Conservation (phyloP, 2,113 vertebrate genomes). For the Urocitellus parryii region DNA sequence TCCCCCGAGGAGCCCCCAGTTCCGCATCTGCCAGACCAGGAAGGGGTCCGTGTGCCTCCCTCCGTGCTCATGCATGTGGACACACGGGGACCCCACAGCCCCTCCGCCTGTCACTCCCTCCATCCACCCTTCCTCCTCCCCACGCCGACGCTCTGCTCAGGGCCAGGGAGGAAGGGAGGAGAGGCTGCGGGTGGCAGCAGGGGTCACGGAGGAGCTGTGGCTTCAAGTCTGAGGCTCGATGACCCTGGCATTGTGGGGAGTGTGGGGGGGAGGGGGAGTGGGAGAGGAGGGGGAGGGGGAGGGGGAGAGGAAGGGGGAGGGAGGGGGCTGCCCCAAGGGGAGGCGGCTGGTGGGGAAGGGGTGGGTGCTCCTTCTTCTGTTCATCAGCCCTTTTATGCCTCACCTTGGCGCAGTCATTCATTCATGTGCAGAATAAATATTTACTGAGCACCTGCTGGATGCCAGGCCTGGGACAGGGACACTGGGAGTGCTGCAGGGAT, state of each 20-base stretch:
- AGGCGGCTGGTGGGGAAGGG: neutral
- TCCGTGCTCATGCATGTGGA: accelerated
- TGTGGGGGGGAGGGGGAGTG: too few relatives aligned
- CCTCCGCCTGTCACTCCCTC: neutral
- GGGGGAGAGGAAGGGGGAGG: neutral
- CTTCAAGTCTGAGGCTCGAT: neutral
- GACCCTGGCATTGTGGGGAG: neutral
- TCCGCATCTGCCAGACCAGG: neutral
- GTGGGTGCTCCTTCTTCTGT: neutral
- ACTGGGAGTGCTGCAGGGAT: neutral
- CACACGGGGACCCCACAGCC: neutral
- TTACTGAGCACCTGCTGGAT: neutral
- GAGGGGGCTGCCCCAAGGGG: neutral
- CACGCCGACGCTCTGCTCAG: neutral
- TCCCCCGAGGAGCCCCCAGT: neutral
- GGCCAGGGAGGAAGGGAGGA: neutral
- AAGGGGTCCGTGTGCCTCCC: neutral
- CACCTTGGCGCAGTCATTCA: neutral
- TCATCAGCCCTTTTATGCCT: neutral
- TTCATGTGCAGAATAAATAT: neutral
- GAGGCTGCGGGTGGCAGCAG: neutral
- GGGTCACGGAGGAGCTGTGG: neutral
- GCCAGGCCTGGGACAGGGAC: neutral
- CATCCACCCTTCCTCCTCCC: too few relatives aligned
- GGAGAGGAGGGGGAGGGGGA: too few relatives aligned